Percentiles rank a stretch among this genome's conserved stretches.
Conservation (phyloP, 2,113 vertebrate species). For the Oreotrochilus melanogaster region DNA sequence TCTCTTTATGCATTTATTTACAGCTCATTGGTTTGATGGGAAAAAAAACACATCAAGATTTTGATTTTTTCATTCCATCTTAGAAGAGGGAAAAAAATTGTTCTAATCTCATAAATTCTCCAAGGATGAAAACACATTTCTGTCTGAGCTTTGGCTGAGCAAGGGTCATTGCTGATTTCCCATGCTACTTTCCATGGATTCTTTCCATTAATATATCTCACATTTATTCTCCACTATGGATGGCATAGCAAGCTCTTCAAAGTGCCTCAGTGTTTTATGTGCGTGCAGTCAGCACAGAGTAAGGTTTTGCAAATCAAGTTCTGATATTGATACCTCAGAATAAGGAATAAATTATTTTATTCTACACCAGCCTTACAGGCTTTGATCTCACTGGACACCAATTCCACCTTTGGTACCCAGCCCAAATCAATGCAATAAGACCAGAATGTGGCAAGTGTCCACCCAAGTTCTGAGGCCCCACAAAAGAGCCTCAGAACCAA, state of each 20-base stretch:
- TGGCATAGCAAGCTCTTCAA: background rate
- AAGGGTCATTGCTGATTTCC: background rate
- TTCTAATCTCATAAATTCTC: slow-evolving; percentile 7
- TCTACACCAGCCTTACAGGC: background rate
- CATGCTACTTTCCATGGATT: background rate
- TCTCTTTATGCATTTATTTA: slow-evolving; percentile 40
- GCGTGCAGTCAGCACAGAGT: background rate
- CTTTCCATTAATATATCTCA: background rate
- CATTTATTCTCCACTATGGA: background rate
- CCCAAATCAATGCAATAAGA: background rate
- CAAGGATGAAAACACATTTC: background rate
- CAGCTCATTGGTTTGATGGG: background rate
- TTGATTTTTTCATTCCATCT: background rate
- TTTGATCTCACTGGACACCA: background rate
- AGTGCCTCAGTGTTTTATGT: background rate
- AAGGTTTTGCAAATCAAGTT: background rate
- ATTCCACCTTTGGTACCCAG: background rate
- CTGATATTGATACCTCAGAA: background rate
- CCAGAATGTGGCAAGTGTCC: background rate
- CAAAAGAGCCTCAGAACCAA: background rate
- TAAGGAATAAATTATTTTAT: background rate
- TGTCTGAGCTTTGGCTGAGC: background rate
- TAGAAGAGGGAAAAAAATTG: background rate
- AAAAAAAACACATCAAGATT: background rate
- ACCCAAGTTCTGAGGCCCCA: background rate